Evolutionary conservation across 1,140 invertebrate species (phyloP).

Genomic region (Cataglyphis hispanica): DNA sequence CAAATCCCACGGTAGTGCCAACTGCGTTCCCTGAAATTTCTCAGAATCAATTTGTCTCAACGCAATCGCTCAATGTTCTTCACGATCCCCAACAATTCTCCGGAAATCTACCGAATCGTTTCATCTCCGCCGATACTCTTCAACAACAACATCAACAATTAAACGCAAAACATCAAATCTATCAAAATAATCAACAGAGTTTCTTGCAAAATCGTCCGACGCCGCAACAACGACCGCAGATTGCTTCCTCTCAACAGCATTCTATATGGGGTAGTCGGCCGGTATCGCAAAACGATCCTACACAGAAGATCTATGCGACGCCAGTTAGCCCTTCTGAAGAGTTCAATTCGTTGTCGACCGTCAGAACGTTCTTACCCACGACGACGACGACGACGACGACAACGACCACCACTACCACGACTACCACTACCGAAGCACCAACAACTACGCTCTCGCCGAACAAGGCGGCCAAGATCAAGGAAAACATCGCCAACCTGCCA

Average conservation of each 20-base stretch:
- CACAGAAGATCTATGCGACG: constrained; percentile 83
- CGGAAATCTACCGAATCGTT: constrained; percentile 59
- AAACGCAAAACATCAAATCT: constrained; percentile 77
- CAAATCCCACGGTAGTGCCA: constrained; percentile 71
- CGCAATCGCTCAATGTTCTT: constrained; percentile 77
- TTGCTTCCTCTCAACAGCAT: constrained; percentile 43
- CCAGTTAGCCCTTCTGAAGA: constrained; percentile 77
- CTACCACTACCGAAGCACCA: constrained; percentile 72
- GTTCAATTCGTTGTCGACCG: constrained; percentile 62
- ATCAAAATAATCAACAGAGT: constrained; percentile 76
- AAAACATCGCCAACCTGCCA: constrained; percentile 89
- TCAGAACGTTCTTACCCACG: constrained; percentile 55
- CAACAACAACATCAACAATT: constrained; percentile 78
- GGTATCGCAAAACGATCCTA: constrained; percentile 64
- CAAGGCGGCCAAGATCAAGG: constrained; percentile 87
- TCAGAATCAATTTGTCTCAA: constrained; percentile 71
- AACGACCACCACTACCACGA: constrained; percentile 70
- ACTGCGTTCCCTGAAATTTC: constrained; percentile 65
- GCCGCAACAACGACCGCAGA: constrained; percentile 71
- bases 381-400: constrained; percentile 66
- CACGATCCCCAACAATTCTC: constrained; percentile 58
- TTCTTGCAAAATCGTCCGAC: constrained; percentile 76
- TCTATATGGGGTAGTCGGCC: constrained; percentile 81
- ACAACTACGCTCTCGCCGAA: constrained; percentile 79
- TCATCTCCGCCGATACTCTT: constrained; percentile 77